Evolutionary conservation across 1,140 invertebrate genomes (phyloP), one percentile per base, ranked within the genome.

Genomic region (Chelonus insularis): DNA sequence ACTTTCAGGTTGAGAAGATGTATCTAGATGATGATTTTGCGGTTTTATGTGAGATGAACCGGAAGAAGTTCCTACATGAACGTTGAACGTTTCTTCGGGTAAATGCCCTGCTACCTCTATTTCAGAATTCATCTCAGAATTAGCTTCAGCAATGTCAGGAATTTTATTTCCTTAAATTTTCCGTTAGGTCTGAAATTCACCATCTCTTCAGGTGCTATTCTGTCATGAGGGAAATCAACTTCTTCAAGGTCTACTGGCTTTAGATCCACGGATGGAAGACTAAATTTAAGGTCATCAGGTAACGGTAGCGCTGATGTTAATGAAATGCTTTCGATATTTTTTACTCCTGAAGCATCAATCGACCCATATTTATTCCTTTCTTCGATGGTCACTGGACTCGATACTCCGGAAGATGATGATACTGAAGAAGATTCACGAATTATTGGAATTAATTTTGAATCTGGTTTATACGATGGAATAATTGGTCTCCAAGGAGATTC

Each of bases 401-500:
- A n/a, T n/a, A n/a, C n/a, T n/a, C n/a, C n/a, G n/a, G n/a, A n/a
- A n/a, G n/a, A n/a, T n/a, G n/a, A 20, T 50, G 18, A 29, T 6
- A 23, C n/a, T 11, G 57, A 29, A 25, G 37, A n/a, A 21, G 45
- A 18, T 11, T 29, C 7, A 29, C 3, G 25, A 29, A 3, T 3
- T 7, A 29, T 29, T 29, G 25, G 25, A 3, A 29, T 29, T 45
- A 45, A 29, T 8, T 39, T 8, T 29, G 16, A 52, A 48, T 21
- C 39, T 8, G 9, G 60, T 55, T 36, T 43, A 34, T 74, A 76
- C 0, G 66, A 58, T 4, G 80, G 79, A 20, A 81, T 66, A 1
- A 82, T 82, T 0, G 80, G 80, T 34, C 67, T 73, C 80, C 79
- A 82, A 0, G 79, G 76, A 0, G 79, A 80, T 1, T 72, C 78